phyloP scores from a whole-genome alignment of 2,797 vertebrate species.

The Garrulus glandarius region DNA sequence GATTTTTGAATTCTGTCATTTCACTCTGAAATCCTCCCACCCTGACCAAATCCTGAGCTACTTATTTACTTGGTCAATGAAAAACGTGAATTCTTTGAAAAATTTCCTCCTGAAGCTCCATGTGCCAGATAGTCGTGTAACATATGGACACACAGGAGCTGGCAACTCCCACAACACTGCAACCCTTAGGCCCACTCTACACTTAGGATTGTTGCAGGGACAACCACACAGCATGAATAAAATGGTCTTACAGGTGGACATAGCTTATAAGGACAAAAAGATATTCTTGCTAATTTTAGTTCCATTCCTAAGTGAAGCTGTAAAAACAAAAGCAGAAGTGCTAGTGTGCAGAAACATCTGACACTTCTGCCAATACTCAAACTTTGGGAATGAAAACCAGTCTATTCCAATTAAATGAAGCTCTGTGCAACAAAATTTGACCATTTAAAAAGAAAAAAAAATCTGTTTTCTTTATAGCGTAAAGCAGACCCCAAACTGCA shows the following conservation, averaged over 20 bases:
- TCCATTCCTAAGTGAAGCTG: background rate
- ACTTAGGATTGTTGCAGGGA: background rate
- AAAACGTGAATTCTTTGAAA: background rate
- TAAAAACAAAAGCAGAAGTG: background rate
- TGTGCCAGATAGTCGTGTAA: background rate
- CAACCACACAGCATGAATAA: background rate
- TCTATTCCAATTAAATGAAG: background rate
- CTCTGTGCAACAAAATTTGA: background rate
- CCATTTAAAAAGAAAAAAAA: background rate
- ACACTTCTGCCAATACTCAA: background rate
- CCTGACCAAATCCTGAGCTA: background rate
- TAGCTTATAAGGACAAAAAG: background rate
- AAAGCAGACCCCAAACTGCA: background rate
- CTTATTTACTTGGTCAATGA: background rate
- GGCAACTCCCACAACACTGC: background rate
- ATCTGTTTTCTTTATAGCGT: background rate
- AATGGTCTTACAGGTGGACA: fast-evolving
- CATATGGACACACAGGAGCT: background rate
- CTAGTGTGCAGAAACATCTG: background rate
- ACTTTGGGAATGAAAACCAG: background rate
- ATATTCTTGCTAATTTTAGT: background rate
- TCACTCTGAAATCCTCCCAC: background rate
- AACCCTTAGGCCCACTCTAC: background rate
- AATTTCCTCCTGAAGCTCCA: background rate
- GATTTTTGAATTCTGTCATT: background rate